Evolutionary conservation across 2,797 vertebrate species (phyloP).

Genomic region (Microchirus variegatus): DNA sequence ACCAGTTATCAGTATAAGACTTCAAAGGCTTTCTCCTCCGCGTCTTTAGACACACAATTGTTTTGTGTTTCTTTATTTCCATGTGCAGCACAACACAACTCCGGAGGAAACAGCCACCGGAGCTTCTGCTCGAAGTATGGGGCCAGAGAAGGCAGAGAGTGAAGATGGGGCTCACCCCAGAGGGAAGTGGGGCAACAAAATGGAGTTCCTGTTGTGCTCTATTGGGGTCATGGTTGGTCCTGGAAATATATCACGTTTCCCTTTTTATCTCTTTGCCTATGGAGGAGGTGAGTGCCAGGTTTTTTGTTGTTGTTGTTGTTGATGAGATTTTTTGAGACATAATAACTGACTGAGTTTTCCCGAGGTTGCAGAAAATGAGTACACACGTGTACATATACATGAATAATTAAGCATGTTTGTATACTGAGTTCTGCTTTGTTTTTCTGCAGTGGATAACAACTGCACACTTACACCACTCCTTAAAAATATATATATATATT

Average conservation of each 20-base stretch:
- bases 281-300: constrained; percentile 83
- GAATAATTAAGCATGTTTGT: too few relatives aligned
- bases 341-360: too few relatives aligned
- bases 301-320: too few relatives aligned
- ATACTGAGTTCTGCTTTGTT: too few relatives aligned
- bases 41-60: too few relatives aligned
- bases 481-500: too few relatives aligned
- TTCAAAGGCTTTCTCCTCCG: too few relatives aligned
- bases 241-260: constrained; percentile 91
- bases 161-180: constrained; percentile 69
- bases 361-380: not conserved
- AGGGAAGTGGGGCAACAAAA: constrained; percentile 90
- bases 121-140: constrained; percentile 13
- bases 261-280: constrained; percentile 90
- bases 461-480: too few relatives aligned
- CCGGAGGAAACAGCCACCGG: constrained; percentile 38
- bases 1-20: too few relatives aligned
- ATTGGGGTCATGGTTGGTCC: constrained; percentile 92
- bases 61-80: not conserved
- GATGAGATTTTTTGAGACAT: not conserved
- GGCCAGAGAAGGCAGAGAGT: constrained; percentile 19
- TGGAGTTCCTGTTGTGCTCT: constrained; percentile 90
- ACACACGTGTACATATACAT: not conserved
- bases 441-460: too few relatives aligned
- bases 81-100: not conserved